phyloP scores from a whole-genome alignment of 2,888 invertebrate genomes.

The Leptarthrus brevirostris region DNA sequence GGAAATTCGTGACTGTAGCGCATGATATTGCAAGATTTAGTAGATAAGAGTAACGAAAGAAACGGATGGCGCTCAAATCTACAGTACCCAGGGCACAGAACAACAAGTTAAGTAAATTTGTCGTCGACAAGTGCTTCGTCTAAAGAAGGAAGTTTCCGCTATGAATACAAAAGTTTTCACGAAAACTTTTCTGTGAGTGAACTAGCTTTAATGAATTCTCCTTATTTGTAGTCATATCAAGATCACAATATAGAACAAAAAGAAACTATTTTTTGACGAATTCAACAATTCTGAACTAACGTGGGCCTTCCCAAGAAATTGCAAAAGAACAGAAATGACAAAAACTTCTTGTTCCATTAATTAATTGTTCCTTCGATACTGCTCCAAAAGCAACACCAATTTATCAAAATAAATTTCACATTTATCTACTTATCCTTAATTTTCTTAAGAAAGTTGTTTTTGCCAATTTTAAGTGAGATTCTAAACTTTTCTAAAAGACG shows the following conservation, averaged over 20 bases:
- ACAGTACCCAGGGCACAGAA: conserved; percentile 44
- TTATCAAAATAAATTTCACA: no score
- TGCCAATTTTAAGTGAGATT: no score
- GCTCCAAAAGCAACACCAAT: no score
- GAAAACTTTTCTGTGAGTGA: conserved; percentile 44
- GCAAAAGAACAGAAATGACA: no score
- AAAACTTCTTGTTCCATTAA: no score
- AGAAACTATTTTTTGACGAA: not conserved
- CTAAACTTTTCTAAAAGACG: no score
- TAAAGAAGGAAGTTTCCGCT: conserved; percentile 33
- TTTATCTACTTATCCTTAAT: no score
- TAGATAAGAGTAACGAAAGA: conserved; percentile 38
- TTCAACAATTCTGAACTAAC: no score
- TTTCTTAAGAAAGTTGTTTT: no score
- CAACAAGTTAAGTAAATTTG: conserved; percentile 49
- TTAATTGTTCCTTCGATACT: no score
- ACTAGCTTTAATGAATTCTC: conserved; percentile 44
- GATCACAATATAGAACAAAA: conserved; percentile 34
- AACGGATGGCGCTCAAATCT: conserved; percentile 45
- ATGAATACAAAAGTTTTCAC: conserved; percentile 42
- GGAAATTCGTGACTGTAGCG: conserved; percentile 46
- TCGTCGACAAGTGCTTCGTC: conserved; percentile 41
- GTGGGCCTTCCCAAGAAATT: no score
- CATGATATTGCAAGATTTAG: conserved; percentile 43
- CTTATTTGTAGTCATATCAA: conserved; percentile 39